Evolutionary conservation across 2,113 vertebrate species (phyloP).

Genomic region (Vulpes vulpes): DNA sequence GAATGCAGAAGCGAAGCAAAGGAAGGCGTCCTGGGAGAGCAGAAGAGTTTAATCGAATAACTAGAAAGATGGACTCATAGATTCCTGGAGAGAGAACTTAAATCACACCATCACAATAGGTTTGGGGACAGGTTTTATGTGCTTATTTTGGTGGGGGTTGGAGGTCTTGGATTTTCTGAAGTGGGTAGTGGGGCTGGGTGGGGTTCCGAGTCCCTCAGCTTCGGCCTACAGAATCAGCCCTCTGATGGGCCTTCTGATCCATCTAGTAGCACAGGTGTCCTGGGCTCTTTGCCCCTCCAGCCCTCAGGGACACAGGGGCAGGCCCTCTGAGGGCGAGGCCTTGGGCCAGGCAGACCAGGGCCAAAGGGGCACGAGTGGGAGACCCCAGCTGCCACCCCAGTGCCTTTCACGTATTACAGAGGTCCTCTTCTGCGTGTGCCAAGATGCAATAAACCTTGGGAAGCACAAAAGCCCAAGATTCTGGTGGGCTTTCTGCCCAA

Average conservation of each 20-base stretch:
- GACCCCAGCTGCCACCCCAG: background rate
- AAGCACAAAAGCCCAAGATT: background rate
- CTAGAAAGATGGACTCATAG: background rate
- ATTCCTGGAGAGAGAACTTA: background rate
- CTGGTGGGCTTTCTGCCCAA: background rate
- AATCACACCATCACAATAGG: background rate
- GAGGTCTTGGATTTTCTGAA: background rate
- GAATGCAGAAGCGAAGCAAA: background rate
- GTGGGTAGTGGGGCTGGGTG: background rate
- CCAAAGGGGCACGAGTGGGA: too few species aligned
- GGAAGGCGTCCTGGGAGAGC: background rate
- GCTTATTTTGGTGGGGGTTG: background rate
- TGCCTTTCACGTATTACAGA: background rate
- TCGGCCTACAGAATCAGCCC: background rate
- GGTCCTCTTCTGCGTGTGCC: background rate
- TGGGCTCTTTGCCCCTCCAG: background rate
- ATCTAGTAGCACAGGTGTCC: background rate
- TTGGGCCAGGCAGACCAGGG: background rate
- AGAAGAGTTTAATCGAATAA: background rate
- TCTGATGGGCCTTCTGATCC: background rate
- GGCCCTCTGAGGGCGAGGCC: background rate
- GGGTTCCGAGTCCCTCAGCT: background rate
- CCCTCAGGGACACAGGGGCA: background rate
- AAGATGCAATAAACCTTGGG: background rate
- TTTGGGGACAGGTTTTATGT: background rate